phyloP scores from a whole-genome alignment of 2,797 vertebrate genomes.

The Acanthiza pusilla region DNA sequence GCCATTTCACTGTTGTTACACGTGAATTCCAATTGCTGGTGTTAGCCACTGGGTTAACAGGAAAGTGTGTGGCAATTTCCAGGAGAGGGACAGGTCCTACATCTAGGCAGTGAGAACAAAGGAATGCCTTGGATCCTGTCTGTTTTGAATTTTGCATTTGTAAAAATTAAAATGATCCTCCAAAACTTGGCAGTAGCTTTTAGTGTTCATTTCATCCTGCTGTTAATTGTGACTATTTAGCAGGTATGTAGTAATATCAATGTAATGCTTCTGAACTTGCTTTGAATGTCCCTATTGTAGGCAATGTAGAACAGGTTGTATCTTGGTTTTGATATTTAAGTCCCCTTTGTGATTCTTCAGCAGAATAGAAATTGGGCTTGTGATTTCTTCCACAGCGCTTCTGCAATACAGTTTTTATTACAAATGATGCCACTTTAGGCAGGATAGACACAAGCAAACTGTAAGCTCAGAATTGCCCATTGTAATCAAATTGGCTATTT shows the following conservation, averaged over 20 bases:
- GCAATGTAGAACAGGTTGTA: not conserved
- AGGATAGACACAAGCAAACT: slow-evolving; percentile 37
- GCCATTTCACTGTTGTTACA: not conserved
- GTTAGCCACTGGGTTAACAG: not conserved
- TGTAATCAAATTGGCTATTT: slow-evolving; percentile 66
- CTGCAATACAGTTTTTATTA: slow-evolving; percentile 21
- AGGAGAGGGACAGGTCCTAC: not conserved
- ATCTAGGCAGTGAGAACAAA: not conserved
- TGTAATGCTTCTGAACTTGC: not conserved
- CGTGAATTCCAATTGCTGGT: fast-evolving
- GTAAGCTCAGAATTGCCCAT: slow-evolving; percentile 42
- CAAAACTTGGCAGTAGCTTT: not conserved
- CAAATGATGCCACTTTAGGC: slow-evolving; percentile 48
- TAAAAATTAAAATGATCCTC: not conserved
- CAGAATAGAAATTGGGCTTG: not conserved
- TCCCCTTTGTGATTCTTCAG: not conserved
- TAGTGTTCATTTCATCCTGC: not conserved
- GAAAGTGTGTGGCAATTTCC: not conserved
- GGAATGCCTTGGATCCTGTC: not conserved
- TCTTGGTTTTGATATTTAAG: not conserved
- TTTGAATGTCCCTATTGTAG: not conserved
- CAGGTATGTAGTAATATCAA: not conserved
- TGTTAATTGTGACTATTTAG: not conserved
- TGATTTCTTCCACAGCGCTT: not conserved
- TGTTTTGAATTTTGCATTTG: not conserved